Conservation (phyloP, 2,113 vertebrate species). For the Microtus richardsoni region DNA sequence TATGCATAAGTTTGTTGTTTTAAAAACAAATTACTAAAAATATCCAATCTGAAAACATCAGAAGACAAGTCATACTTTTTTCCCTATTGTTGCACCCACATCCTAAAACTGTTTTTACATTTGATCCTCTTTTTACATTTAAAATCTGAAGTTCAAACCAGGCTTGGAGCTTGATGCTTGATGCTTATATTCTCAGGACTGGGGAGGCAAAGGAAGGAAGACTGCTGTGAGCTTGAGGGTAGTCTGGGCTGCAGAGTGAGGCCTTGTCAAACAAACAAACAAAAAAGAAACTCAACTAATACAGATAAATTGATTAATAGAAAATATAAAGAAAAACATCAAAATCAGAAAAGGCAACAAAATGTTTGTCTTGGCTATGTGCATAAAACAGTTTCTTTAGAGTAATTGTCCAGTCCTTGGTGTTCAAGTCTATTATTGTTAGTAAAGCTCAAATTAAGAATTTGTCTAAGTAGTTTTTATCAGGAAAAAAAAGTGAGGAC, state of each 20-base stretch:
- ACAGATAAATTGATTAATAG: not conserved
- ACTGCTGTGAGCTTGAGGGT: not conserved
- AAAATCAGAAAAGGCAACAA: not conserved
- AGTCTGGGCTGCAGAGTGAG: not conserved
- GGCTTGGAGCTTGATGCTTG: too few relatives aligned
- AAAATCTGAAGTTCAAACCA: not conserved
- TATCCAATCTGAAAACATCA: not conserved
- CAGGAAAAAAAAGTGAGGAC: not conserved
- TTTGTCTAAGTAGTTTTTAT: not conserved
- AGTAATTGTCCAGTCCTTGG: conserved; percentile 5
- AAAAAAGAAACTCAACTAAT: not conserved
- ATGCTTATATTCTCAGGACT: not conserved
- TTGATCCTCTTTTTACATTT: conserved; percentile 8
- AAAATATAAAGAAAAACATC: not conserved
- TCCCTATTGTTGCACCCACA: not conserved
- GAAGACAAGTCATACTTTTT: not conserved
- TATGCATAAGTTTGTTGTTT: not conserved
- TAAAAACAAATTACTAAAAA: not conserved
- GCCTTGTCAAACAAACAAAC: not conserved
- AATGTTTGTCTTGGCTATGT: not conserved
- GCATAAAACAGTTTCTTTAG: not conserved
- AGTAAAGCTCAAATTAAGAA: not conserved
- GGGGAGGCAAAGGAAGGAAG: too few relatives aligned
- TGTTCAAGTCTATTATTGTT: not conserved
- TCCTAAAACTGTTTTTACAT: not conserved